Evolutionary conservation across 2,113 vertebrate genomes (phyloP), one percentile per base, ranked within the genome.

Genomic region (Ibidorhyncha struthersii): DNA sequence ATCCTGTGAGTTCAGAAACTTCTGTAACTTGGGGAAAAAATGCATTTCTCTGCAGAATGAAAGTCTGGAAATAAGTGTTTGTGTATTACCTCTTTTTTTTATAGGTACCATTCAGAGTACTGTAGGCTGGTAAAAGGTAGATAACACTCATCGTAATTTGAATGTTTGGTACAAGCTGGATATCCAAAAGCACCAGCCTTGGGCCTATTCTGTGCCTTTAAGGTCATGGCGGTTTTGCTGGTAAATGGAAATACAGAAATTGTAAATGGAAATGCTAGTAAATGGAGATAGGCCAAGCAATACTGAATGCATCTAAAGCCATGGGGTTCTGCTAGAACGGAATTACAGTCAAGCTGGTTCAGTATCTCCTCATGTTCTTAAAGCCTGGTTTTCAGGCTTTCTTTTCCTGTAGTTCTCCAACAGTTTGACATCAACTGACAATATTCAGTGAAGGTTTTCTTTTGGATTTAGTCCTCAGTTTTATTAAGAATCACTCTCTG

Each of bases 51-150:
- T 66, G 63, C 95, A 97, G 95, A 94, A 91, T 74, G 94, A 83
- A 95, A 97, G 96, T 96, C 97, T 97, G 96, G 95, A 97, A 96
- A 86, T 85, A 66, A 72, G 13, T 69, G 10, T 38, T 72, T 52
- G 2, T 11, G 7, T 66, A 47, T 70, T 80, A 19, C 10, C 2
- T 61, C 8, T 25, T 34, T 5, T 29, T 45, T 40, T 43, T 62
- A 36, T 25, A 27, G 52, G 3, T 19, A 23, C 10, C 8, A 7
- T 49, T 76, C 17, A 38, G 55, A 55, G 11, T 8, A 43, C 5
- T 2, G 12, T 26, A n/a, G 40, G 14, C 7, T 12, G 59, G 21
- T 40, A 55, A 77, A 58, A 70, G 10, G 8, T 26, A 45, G 32
- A 11, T 43, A 20, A 11, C 9, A 14, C 8, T 50, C 14, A n/a